These are phyloP conservation scores for Pseudorasbora parva DNA, from an alignment of 2,113 vertebrate genomes.

Conservation along the genomic window DNA sequence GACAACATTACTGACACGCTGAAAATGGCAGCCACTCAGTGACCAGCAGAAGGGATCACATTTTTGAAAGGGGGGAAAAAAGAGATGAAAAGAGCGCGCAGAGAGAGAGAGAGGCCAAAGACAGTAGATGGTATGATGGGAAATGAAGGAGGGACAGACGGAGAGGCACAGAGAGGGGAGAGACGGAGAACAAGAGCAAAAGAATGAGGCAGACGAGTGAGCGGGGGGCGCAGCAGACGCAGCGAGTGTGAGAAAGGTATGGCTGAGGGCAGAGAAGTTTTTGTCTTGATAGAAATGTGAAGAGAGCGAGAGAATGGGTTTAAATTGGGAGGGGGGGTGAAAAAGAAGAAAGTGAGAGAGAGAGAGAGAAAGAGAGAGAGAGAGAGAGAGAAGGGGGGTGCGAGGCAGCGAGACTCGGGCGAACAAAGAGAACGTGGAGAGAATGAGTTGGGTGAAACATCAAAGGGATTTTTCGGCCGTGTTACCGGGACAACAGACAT, in stretches of 20 bases:
- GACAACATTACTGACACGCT: conserved; percentile 52
- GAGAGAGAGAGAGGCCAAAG: conserved; percentile 65
- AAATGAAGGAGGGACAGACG: conserved; percentile 61
- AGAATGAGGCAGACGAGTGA: conserved; percentile 50
- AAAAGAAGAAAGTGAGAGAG: background rate
- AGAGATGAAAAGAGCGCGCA: conserved; percentile 65
- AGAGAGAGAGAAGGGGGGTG: conserved; percentile 64
- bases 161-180: conserved; percentile 59
- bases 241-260: conserved; percentile 33
- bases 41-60: conserved; percentile 46
- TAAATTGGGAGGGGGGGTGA: background rate
- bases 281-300: conserved; percentile 41
- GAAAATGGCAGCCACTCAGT: conserved; percentile 55
- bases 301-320: conserved; percentile 32
- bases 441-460: conserved; percentile 84
- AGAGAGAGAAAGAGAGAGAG: conserved; percentile 17
- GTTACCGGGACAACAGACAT: conserved; percentile 87
- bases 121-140: conserved; percentile 56
- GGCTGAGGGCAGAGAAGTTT: conserved; percentile 42
- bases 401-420: conserved; percentile 80
- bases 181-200: conserved; percentile 66
- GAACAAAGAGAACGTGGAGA: conserved; percentile 85
- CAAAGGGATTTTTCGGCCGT: conserved; percentile 85
- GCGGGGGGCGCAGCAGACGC: conserved; percentile 3
- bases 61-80: conserved; percentile 38